phyloP scores from a whole-genome alignment of 1,140 invertebrate species.

The Pseudoatta argentina region DNA sequence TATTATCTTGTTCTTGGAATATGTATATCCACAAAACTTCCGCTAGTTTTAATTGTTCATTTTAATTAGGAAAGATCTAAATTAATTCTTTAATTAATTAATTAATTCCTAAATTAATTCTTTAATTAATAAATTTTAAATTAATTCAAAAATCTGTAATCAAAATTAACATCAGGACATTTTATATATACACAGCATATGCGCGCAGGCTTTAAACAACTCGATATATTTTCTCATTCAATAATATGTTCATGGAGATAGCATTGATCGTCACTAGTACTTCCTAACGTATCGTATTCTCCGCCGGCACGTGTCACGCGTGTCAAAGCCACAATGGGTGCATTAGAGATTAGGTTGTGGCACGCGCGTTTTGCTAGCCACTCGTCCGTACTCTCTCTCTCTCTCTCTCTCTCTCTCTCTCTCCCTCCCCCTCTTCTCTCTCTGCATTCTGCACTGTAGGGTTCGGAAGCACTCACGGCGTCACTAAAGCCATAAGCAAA shows the following conservation, averaged over 20 bases:
- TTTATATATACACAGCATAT: too few species aligned
- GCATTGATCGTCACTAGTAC: slow-evolving; percentile 5
- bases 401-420: too few species aligned
- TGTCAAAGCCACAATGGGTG: slow-evolving; percentile 75
- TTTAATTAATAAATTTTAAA: not conserved
- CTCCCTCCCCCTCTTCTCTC: too few species aligned
- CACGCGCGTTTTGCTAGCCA: slow-evolving; percentile 71
- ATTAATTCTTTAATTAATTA: not conserved
- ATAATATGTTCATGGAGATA: slow-evolving; percentile 11
- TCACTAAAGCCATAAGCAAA: not conserved
- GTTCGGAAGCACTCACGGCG: slow-evolving; percentile 37
- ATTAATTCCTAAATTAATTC: too few species aligned
- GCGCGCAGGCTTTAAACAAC: not conserved
- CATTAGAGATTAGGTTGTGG: slow-evolving; percentile 80
- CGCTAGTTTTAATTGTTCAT: not conserved
- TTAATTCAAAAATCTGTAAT: not conserved
- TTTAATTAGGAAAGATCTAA: not conserved
- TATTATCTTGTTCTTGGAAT: too few species aligned
- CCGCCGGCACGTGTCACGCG: slow-evolving; percentile 60
- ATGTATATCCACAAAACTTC: not conserved
- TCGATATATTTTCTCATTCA: slow-evolving; percentile 4
- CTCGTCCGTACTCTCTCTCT: slow-evolving; percentile 45
- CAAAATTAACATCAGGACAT: not conserved
- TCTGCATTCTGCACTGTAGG: slow-evolving; percentile 19
- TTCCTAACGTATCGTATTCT: slow-evolving; percentile 24